Base-by-base conservation (phyloP, 2,797 vertebrate genomes). In the Tadarida brasiliensis region DNA sequence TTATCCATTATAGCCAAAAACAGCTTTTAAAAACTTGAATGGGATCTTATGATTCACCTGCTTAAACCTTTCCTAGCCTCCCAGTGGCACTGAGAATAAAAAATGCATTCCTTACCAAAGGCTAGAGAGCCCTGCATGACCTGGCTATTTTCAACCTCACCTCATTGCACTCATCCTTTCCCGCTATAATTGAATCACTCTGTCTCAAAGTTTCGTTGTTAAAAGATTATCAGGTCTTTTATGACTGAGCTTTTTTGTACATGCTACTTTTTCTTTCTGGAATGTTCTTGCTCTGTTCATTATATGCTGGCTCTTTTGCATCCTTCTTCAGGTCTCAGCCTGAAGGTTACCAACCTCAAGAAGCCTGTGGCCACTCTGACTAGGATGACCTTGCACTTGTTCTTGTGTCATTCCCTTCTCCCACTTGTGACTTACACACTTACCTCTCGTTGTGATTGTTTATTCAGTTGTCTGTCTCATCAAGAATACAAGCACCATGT, bases 21-120 rank as follows among this genome's bases (percentile, higher is more conserved):
- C 20, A 94, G 63, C 81, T 71, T 88, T 95, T 56, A 65, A 73
- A 86, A 85, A 85, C 12, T 44, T 14, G 35, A 33, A 33, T 57
- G 22, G 12, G 26, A 47, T 51, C 30, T 47, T 70, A 14, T 87
- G 87, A 51, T 33, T 95, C 44, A 90, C 44, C 28, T 93, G 68
- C 20, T 88, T 65, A 68, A 88, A 44, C 19, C 7, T 65, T 91
- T 86, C 20, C 24, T 73, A 76, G 56, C 87, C 51, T 90, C 49
- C 19, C 24, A 61, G 11, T 81, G 65, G 61, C 35, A 47, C 5
- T 19, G 65, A 83, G 49, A 80, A 16, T 26, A 59, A 63, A 54
- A 83, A 87, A 59, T 8, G n/a, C 11, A 7, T 68, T 93, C 30
- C 59, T 71, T 74, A 39, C 24, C 15, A 74, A 51, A 56, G 65